Base-by-base conservation (phyloP, 1,140 invertebrate genomes). In the Drosophila nigromelanica region DNA sequence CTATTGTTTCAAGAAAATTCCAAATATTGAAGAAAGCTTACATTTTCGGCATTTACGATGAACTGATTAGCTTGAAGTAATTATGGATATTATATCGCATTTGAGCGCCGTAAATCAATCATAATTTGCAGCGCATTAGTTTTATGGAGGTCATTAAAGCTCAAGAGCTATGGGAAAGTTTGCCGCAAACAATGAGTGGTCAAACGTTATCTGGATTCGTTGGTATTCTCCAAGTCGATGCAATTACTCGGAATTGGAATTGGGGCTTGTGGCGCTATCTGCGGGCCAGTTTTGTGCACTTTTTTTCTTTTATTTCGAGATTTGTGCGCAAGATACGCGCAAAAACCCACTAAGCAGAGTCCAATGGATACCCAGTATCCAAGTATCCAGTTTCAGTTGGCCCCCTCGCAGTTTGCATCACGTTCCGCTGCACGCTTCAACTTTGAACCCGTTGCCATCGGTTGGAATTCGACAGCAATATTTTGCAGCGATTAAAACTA, bases 401-500 rank as follows among this genome's bases (percentile, higher is more conserved):
- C 15, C 14, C 5, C 5, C 39, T 62, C 42, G 48, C 21, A 24
- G 15, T 47, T 11, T n/a, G 58, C 43, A 47, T 33, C 68, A 64
- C 59, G 68, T 71, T 71, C 51, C 48, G 66, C n/a, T 64, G 42
- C 75, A 77, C 50, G 50, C 55, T 60, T 77, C 66, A 86, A 86
- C 82, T 86, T 87, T 87, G 82, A 76, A 78, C 75, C 67, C 67
- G 24, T 15, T 55, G 62, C 60, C 30, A 39, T 21, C 35, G 47
- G 40, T 47, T 48, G 42, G 54, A 67, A 67, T 71, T 51, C 48
- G 71, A 66, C 33, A 43, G 64, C 58, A 78, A 54, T 76, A 73
- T 67, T 74, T 60, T 66, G 50, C 67, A 59, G 39, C 78, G 78
- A 86, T 86, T 87, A 89, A 87, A 89, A 76, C 78, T 76, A 89